Percentiles rank a stretch among this genome's conserved stretches.
Conservation (phyloP, 1,140 invertebrate species). For the Aphaenogaster ashmeadi region DNA sequence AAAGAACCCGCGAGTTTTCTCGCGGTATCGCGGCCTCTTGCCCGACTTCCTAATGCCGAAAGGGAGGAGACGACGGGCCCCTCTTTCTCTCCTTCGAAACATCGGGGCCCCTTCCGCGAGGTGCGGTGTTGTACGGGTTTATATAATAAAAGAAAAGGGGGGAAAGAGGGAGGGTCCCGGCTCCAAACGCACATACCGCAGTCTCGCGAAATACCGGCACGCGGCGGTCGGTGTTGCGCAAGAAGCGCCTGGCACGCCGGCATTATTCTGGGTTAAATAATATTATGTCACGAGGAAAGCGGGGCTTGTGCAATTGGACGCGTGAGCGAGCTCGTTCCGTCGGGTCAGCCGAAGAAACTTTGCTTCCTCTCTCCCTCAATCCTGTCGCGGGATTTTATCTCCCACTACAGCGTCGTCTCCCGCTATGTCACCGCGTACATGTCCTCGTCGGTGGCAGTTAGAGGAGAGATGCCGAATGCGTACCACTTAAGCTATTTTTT, state of each 20-base stretch:
- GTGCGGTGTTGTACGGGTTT: slow-evolving; percentile 72
- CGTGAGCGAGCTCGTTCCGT: slow-evolving; percentile 53
- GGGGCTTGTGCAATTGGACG: slow-evolving; percentile 80
- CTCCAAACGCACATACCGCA: slow-evolving; percentile 59
- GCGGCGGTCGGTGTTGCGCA: slow-evolving; percentile 79
- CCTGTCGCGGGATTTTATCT: slow-evolving; percentile 25
- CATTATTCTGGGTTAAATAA: slow-evolving; percentile 85
- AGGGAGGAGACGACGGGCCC: slow-evolving; percentile 32
- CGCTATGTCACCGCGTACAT: not conserved
- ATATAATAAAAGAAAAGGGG: slow-evolving; percentile 80
- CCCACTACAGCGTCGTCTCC: not conserved
- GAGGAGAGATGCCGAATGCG: too few relatives aligned
- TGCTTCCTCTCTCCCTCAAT: slow-evolving; percentile 51
- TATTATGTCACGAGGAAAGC: slow-evolving; percentile 85
- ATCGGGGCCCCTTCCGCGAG: slow-evolving; percentile 12
- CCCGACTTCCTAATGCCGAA: slow-evolving; percentile 68
- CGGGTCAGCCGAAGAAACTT: slow-evolving; percentile 25
- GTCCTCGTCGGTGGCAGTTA: not conserved
- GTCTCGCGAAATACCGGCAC: slow-evolving; percentile 82
- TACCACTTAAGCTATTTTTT: too few relatives aligned
- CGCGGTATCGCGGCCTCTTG: slow-evolving; percentile 62
- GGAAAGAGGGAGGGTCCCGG: too few relatives aligned
- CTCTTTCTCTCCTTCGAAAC: slow-evolving; percentile 58
- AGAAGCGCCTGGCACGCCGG: slow-evolving; percentile 71
- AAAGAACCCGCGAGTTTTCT: slow-evolving; percentile 58